phyloP scores from a whole-genome alignment of 2,797 vertebrate genomes.

The Morus bassanus region DNA sequence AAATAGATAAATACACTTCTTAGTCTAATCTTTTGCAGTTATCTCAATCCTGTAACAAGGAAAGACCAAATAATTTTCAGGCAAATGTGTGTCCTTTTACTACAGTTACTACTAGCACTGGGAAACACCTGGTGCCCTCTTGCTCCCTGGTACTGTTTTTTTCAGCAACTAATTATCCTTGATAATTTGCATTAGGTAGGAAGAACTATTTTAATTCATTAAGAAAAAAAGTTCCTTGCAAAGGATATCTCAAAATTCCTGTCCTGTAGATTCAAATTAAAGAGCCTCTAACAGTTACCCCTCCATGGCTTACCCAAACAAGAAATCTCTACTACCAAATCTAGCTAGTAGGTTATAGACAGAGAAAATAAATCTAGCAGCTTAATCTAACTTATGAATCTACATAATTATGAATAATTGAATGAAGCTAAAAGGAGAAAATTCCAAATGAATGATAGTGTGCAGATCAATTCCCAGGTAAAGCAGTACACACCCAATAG shows the following conservation, averaged over 20 bases:
- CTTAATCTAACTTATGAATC: constrained; percentile 31
- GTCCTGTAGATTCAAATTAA: neutral
- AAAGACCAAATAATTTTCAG: neutral
- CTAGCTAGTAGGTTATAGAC: neutral
- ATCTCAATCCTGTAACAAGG: neutral
- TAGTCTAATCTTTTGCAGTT: neutral
- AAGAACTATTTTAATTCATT: neutral
- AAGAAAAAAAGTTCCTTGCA: neutral
- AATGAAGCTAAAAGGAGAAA: constrained; percentile 15
- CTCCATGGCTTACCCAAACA: neutral
- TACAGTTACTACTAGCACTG: neutral
- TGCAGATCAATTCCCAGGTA: constrained; percentile 21
- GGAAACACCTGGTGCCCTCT: neutral
- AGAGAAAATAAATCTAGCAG: neutral
- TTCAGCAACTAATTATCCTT: neutral
- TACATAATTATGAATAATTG: constrained; percentile 20
- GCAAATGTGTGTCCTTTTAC: neutral
- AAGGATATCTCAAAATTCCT: neutral
- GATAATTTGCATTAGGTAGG: neutral
- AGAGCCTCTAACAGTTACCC: neutral
- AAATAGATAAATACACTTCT: neutral
- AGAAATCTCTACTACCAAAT: neutral
- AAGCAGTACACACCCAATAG: neutral
- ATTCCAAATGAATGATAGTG: constrained; percentile 2
- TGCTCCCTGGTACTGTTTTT: neutral